phyloP scores from a whole-genome alignment of 2,113 vertebrate species.

The Ailurus styani region DNA sequence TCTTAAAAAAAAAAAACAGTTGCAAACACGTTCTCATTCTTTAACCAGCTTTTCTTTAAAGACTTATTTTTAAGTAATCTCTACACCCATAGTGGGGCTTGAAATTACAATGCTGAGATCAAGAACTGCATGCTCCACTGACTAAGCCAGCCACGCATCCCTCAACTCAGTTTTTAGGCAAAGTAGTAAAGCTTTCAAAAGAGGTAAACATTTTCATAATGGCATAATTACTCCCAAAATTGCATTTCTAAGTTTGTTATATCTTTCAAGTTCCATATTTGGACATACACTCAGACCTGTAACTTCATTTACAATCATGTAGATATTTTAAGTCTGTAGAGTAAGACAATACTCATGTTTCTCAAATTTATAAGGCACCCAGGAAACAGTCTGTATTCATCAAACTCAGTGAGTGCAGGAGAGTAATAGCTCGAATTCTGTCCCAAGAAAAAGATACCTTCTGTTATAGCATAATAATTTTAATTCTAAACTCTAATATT shows the following conservation, averaged over 20 bases:
- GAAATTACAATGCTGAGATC: background rate
- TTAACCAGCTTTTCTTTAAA: background rate
- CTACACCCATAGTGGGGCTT: background rate
- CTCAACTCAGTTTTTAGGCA: slow-evolving; percentile 53
- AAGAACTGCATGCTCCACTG: background rate
- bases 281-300: background rate
- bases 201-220: slow-evolving; percentile 54
- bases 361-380: background rate
- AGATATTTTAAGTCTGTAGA: slow-evolving; percentile 36
- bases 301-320: slow-evolving; percentile 36
- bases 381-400: background rate
- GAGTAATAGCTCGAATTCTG: background rate
- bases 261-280: slow-evolving; percentile 25
- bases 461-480: background rate
- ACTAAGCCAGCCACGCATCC: background rate
- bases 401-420: background rate
- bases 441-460: background rate
- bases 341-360: background rate
- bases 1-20: slow-evolving; percentile 60
- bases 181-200: slow-evolving; percentile 38
- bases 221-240: slow-evolving; percentile 56
- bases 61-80: background rate
- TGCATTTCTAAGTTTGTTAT: background rate
- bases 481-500: slow-evolving; percentile 44
- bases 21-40: slow-evolving; percentile 51